Conservation (phyloP, 2,888 invertebrate species). For the Netelia inedita region DNA sequence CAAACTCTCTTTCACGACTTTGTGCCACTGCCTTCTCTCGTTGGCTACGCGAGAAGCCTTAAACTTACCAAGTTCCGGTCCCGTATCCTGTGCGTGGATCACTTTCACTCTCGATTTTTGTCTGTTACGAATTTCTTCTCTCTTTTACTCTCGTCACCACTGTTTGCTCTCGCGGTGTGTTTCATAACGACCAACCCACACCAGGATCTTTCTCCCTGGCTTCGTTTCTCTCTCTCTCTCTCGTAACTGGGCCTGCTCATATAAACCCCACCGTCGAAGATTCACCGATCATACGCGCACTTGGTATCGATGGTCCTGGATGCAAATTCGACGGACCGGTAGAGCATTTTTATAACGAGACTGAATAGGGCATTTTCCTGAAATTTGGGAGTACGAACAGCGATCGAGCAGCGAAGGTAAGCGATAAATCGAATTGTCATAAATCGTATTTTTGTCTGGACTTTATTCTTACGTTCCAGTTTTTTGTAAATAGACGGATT, state of each 20-base stretch:
- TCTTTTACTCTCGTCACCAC: constrained; percentile 32
- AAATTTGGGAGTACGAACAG: not conserved
- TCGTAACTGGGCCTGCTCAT: constrained; percentile 64
- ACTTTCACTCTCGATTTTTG: constrained; percentile 85
- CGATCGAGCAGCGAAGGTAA: constrained; percentile 39
- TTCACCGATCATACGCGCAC: constrained; percentile 55
- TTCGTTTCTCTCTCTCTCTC: constrained; percentile 5
- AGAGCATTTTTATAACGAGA: not conserved
- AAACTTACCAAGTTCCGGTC: constrained; percentile 77
- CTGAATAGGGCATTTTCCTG: not conserved
- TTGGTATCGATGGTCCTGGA: constrained; percentile 34
- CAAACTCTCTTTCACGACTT: constrained; percentile 46
- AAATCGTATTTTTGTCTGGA: not conserved
- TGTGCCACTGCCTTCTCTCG: constrained; percentile 27
- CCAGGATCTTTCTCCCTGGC: constrained; percentile 70
- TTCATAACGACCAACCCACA: constrained; percentile 72
- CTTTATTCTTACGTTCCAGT: not conserved
- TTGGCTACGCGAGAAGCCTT: constrained; percentile 20
- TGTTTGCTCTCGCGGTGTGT: constrained; percentile 21
- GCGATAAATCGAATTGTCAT: not conserved
- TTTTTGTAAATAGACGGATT: not conserved
- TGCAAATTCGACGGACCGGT: not conserved
- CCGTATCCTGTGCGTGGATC: constrained; percentile 79
- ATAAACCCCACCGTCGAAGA: constrained; percentile 74
- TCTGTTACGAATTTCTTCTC: constrained; percentile 25